phyloP scores from a whole-genome alignment of 2,888 invertebrate genomes.

The Megaustenia siamemsis region DNA sequence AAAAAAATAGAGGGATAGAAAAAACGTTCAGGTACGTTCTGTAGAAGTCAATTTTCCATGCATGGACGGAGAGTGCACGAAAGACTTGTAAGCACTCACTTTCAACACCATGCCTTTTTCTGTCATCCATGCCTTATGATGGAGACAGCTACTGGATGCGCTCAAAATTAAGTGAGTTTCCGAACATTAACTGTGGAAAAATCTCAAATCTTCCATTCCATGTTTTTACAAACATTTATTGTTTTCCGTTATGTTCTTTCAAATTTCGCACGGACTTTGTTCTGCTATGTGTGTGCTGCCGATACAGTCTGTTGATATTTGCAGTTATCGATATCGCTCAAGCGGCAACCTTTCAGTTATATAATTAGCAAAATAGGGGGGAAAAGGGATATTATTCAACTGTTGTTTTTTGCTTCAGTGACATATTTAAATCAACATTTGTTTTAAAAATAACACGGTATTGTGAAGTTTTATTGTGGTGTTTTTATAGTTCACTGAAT shows the following conservation, averaged over 20 bases:
- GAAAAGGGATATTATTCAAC: no score
- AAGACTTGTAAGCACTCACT: slow-evolving; percentile 7
- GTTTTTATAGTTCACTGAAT: no score
- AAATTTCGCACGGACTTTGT: slow-evolving; percentile 14
- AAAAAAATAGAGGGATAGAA: no score
- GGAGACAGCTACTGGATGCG: slow-evolving; percentile 36
- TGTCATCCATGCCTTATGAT: slow-evolving; percentile 27
- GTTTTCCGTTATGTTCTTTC: slow-evolving; percentile 22
- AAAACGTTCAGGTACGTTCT: slow-evolving; percentile 36
- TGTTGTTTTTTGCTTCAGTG: no score
- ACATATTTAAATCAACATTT: no score
- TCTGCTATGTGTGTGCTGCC: neutral
- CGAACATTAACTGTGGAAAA: neutral
- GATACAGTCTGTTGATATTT: slow-evolving; percentile 14
- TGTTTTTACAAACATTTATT: slow-evolving; percentile 35
- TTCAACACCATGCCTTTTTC: slow-evolving; percentile 19
- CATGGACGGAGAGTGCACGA: slow-evolving; percentile 44
- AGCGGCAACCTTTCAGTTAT: neutral
- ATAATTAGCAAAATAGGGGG: slow-evolving; percentile 2
- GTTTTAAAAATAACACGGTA: no score
- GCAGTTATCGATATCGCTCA: neutral
- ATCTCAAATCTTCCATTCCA: slow-evolving; percentile 19
- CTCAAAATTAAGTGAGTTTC: slow-evolving; percentile 43
- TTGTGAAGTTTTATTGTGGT: no score
- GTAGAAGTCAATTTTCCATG: slow-evolving; percentile 53